Percentiles rank a stretch among this genome's conserved stretches.
phyloP scores from a whole-genome alignment of 2,797 vertebrate species.

The Pipistrellus pipistrellus region DNA sequence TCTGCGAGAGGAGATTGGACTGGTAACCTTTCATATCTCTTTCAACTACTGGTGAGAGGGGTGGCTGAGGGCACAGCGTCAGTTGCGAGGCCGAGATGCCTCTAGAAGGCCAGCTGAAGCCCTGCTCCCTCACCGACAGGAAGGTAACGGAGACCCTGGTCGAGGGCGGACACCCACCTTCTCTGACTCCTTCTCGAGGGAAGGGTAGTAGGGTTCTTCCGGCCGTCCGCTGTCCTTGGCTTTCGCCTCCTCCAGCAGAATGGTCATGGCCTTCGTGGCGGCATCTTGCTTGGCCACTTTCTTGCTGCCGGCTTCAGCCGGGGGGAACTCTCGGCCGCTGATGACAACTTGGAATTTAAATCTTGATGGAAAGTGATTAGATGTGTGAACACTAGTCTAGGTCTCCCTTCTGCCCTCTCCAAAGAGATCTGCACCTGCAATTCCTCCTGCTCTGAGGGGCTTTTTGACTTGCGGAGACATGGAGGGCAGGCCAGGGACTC shows the following conservation, averaged over 20 bases:
- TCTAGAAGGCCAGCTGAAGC: background rate
- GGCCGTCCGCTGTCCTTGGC: conserved; percentile 63
- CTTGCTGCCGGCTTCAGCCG: conserved; percentile 96
- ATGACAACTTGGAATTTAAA: conserved; percentile 98
- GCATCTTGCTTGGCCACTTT: conserved; percentile 98
- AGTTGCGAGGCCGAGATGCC: rapidly evolving
- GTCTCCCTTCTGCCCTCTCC: conserved; percentile 1
- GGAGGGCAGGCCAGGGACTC: background rate
- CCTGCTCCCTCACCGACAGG: background rate
- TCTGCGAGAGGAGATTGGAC: background rate
- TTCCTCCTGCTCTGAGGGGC: background rate
- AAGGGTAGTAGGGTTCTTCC: rapidly evolving
- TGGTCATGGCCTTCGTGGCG: conserved; percentile 92
- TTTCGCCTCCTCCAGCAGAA: conserved; percentile 91
- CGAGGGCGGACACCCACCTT: conserved; percentile 47
- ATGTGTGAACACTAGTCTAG: conserved; percentile 42
- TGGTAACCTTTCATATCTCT: background rate
- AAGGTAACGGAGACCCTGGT: rapidly evolving
- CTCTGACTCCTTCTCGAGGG: conserved; percentile 43
- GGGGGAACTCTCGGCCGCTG: conserved; percentile 93
- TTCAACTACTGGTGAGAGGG: background rate
- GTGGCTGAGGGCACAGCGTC: rapidly evolving
- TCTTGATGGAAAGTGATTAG: conserved; percentile 86
- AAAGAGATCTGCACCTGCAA: background rate
- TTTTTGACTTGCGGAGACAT: background rate